These are phyloP conservation scores for Amphiura filiformis DNA, from an alignment of 35 echinoderm and acorn worm genomes.

Conservation along the genomic window DNA sequence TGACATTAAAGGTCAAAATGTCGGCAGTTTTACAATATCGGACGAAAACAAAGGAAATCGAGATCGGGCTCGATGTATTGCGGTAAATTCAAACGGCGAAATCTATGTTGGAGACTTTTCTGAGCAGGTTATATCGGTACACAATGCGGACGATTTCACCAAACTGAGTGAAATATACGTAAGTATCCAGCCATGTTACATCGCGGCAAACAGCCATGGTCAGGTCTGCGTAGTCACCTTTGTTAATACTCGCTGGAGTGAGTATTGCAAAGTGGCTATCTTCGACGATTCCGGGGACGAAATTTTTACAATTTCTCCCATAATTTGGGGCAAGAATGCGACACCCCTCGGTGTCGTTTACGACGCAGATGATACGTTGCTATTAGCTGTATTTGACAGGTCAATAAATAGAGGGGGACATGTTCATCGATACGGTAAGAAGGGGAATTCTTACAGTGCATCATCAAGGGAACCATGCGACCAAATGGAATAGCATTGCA, in stretches of 20 bases:
- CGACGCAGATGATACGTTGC: no score
- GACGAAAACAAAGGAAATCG: no score
- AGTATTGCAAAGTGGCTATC: background rate
- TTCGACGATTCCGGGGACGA: background rate
- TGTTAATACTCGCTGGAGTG: background rate
- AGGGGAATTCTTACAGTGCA: background rate
- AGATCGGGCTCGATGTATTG: background rate
- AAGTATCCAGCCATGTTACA: background rate
- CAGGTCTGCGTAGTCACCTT: background rate
- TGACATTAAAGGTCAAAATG: no score
- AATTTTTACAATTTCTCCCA: background rate
- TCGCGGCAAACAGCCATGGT: background rate
- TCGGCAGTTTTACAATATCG: no score
- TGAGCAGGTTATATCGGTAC: background rate
- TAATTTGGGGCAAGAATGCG: background rate
- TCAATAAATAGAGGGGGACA: no score
- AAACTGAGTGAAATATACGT: background rate
- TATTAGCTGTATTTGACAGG: background rate
- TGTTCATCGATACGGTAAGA: background rate
- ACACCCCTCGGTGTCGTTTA: background rate
- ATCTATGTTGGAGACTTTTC: background rate
- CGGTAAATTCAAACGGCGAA: no score
- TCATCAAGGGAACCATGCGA: background rate
- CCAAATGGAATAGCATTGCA: background rate
- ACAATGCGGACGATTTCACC: background rate